A percentile compares a stretch with the other conserved stretches of the same genome.
These are phyloP conservation scores for Hydropotes inermis DNA, from an alignment of 2,113 vertebrate genomes.

Conservation along the genomic window DNA sequence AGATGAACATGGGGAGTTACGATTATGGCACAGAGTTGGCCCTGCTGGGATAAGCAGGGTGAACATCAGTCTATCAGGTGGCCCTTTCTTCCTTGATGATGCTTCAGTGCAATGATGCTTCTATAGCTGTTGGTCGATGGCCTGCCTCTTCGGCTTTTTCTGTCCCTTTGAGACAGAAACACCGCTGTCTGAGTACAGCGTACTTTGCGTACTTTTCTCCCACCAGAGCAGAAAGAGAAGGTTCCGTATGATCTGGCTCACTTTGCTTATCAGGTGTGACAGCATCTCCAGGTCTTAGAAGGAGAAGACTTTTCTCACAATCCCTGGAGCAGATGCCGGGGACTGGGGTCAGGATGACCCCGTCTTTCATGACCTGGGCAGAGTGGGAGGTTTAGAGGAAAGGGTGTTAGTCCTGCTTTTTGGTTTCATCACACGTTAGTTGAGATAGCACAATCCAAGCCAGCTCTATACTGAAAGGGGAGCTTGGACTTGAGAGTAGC, in stretches of 20 bases:
- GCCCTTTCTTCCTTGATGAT: background rate
- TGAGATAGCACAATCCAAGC: background rate
- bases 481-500: background rate
- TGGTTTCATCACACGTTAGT: background rate
- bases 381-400: background rate
- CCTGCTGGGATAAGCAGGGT: background rate
- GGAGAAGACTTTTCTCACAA: background rate
- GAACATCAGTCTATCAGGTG: background rate
- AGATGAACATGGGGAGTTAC: background rate
- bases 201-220: background rate
- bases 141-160: background rate
- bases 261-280: background rate
- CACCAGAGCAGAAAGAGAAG: background rate
- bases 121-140: background rate
- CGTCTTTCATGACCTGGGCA: background rate
- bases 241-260: background rate
- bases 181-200: background rate
- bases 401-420: background rate
- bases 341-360: accelerated
- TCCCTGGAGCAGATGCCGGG: background rate
- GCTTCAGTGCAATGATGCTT: background rate
- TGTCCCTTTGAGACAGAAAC: background rate
- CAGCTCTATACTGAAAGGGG: background rate
- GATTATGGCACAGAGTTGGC: background rate
- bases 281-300: background rate